These are phyloP conservation scores for Sphecodes monilicornis DNA, from an alignment of 2,888 invertebrate genomes.

Conservation along the genomic window DNA sequence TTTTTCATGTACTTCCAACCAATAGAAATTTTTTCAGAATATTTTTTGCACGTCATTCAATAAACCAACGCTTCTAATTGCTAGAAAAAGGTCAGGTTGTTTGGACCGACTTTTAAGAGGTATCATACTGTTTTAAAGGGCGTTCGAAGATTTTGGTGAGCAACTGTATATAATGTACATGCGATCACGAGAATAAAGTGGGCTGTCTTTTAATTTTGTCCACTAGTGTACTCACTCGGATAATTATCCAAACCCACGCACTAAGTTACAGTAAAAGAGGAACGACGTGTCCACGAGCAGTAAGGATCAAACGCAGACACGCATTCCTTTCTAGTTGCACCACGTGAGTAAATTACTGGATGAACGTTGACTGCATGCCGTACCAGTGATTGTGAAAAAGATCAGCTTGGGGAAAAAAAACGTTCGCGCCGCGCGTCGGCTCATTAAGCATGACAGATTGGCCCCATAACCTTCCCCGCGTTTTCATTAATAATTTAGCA, in stretches of 20 bases:
- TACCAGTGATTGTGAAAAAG: not conserved
- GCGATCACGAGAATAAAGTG: too few relatives aligned
- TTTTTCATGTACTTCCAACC: too few relatives aligned
- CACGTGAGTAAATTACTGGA: not conserved
- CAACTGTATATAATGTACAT: too few relatives aligned
- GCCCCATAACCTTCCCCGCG: not conserved
- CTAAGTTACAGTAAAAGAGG: not conserved
- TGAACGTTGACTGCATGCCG: not conserved
- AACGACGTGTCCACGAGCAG: not conserved
- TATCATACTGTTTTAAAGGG: too few relatives aligned
- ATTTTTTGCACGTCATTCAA: too few relatives aligned
- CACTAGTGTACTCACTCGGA: not conserved
- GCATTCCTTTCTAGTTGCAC: not conserved
- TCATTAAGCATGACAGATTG: conserved; percentile 6
- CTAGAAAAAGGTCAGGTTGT: too few relatives aligned
- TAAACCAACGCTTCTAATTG: too few relatives aligned
- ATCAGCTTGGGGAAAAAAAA: not conserved
- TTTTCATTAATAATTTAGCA: not conserved
- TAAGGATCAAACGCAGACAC: not conserved
- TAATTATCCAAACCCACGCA: not conserved
- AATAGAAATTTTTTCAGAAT: too few relatives aligned
- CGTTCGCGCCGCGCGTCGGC: not conserved
- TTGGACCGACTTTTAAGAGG: too few relatives aligned
- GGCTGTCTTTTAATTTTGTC: too few relatives aligned
- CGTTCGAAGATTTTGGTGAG: too few relatives aligned